Conservation (phyloP, 1,140 invertebrate species). For the Neelides sp. region DNA sequence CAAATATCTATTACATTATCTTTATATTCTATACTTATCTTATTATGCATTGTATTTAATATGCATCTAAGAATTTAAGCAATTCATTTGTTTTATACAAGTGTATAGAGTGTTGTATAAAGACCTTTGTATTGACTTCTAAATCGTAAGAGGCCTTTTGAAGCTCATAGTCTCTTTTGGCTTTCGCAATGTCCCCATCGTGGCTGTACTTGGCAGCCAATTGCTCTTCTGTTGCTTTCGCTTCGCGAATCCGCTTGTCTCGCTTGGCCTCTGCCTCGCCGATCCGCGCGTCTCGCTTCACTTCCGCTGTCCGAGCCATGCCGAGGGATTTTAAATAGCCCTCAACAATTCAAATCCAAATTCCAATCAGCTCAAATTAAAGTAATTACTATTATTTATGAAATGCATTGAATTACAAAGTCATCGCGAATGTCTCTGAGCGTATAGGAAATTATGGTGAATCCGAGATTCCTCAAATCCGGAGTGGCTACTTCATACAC, state of each 20-base stretch:
- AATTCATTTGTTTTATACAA: no score
- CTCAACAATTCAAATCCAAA: conserved; percentile 50
- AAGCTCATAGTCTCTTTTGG: no score
- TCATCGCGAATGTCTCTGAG: conserved; percentile 94
- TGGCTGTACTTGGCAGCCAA: conserved; percentile 64
- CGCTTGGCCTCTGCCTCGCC: conserved; percentile 84
- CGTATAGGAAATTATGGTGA: conserved; percentile 93
- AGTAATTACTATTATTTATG: no score
- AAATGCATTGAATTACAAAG: conserved; percentile 71
- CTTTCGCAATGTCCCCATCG: conserved; percentile 87
- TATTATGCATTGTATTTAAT: no score
- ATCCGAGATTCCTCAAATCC: conserved; percentile 93
- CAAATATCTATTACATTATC: not conserved
- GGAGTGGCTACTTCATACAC: conserved; percentile 87
- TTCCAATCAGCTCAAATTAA: no score
- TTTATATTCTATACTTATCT: no score
- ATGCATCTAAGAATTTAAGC: no score
- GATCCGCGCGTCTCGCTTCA: conserved; percentile 87
- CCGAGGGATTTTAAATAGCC: conserved; percentile 88
- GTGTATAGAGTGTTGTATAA: no score
- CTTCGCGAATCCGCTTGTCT: conserved; percentile 78
- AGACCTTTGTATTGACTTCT: conserved; percentile 84
- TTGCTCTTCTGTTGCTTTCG: conserved; percentile 85
- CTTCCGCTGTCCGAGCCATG: conserved; percentile 89
- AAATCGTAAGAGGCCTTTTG: conserved; percentile 91